phyloP scores from a whole-genome alignment of 2,113 vertebrate genomes.

The Coracopsis vasa region DNA sequence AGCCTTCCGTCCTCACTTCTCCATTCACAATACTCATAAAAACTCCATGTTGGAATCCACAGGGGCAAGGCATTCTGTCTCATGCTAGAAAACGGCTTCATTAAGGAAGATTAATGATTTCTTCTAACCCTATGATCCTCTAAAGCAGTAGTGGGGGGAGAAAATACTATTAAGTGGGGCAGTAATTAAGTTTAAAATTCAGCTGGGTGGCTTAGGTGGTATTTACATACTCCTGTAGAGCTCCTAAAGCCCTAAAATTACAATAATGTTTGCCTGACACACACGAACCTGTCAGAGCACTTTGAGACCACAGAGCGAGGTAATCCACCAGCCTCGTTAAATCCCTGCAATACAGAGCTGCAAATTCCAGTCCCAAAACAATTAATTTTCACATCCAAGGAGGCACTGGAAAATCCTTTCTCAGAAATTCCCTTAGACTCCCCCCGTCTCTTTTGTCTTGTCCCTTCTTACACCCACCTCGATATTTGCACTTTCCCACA shows the following conservation, averaged over 20 bases:
- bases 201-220: slow-evolving; percentile 13
- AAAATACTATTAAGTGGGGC: slow-evolving; percentile 32
- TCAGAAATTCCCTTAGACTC: slow-evolving; percentile 16
- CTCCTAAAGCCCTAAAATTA: slow-evolving; percentile 39
- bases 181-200: slow-evolving; percentile 62
- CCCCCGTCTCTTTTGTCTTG: slow-evolving; percentile 1
- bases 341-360: background rate
- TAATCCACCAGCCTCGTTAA: slow-evolving; percentile 33
- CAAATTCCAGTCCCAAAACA: slow-evolving; percentile 49
- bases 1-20: fast-evolving
- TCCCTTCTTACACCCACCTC: background rate
- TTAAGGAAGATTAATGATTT: slow-evolving; percentile 66
- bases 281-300: slow-evolving; percentile 53
- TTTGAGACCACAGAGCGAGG: slow-evolving; percentile 17
- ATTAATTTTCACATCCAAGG: slow-evolving; percentile 44
- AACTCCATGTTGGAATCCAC: slow-evolving; percentile 36
- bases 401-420: slow-evolving; percentile 6
- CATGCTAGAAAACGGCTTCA: slow-evolving; percentile 56
- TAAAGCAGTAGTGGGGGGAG: background rate
- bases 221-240: slow-evolving; percentile 38
- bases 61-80: slow-evolving; percentile 54
- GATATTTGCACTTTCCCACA: slow-evolving; percentile 3
- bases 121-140: slow-evolving; percentile 42
- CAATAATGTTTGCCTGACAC: slow-evolving; percentile 57
- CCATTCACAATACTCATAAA: slow-evolving; percentile 12